Evolutionary conservation across 2,888 invertebrate species (phyloP).

Genomic region (Odontocolon sp.): DNA sequence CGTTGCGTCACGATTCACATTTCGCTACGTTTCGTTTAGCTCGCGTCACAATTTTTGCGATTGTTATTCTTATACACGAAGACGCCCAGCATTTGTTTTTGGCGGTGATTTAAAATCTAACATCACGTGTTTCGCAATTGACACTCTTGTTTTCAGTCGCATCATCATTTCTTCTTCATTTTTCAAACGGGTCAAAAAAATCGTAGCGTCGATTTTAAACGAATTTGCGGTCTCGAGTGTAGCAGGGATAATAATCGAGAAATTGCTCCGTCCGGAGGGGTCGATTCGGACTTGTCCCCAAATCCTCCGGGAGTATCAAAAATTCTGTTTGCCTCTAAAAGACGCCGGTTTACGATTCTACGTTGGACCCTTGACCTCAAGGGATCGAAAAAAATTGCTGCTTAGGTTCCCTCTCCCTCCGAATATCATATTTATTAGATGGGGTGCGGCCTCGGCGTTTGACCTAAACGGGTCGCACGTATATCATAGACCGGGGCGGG

Average conservation of each 20-base stretch:
- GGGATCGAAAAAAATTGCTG: constrained; percentile 14
- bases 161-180: neutral
- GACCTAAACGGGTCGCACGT: constrained; percentile 5
- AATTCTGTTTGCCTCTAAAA: constrained; percentile 9
- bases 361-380: neutral
- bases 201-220: neutral
- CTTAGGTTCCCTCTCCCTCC: constrained; percentile 19
- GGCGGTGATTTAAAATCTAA: constrained; percentile 6
- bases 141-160: neutral
- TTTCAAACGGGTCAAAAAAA: neutral
- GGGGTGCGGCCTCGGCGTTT: constrained; percentile 26
- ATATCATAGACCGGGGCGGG: constrained; percentile 16
- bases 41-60: constrained; percentile 30
- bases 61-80: constrained; percentile 22
- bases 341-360: constrained; percentile 1
- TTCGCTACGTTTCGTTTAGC: constrained; percentile 7
- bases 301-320: constrained; percentile 6
- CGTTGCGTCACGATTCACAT: constrained; percentile 46
- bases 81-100: neutral
- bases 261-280: neutral
- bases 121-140: constrained; percentile 21
- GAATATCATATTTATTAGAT: constrained; percentile 20
- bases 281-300: neutral
- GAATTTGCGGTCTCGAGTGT: neutral
- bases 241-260: constrained; percentile 2